phyloP scores from a whole-genome alignment of 30 jellyfish, hydroid and myxozoan genomes.

The Morbakka virulenta region DNA sequence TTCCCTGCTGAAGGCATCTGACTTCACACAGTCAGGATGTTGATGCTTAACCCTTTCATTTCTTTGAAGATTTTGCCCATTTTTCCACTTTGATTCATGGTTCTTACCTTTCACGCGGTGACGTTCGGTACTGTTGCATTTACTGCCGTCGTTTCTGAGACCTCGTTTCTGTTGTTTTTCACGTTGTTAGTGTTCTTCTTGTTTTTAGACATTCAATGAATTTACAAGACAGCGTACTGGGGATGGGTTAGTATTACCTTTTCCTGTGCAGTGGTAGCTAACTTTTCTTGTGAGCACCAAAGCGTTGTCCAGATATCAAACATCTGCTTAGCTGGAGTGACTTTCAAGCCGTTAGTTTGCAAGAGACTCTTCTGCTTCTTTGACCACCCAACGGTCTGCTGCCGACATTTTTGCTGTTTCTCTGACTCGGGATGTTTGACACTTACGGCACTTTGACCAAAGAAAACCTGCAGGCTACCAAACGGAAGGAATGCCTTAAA shows the following conservation, averaged over 20 bases:
- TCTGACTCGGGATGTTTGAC: slow-evolving; percentile 2
- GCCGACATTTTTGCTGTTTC: neutral
- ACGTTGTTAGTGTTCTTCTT: too few species aligned
- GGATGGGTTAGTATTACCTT: slow-evolving; percentile 9
- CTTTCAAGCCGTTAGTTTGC: neutral
- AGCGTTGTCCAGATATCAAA: slow-evolving; percentile 4
- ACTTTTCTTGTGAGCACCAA: neutral
- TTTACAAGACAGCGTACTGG: too few species aligned
- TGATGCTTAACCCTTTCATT: neutral
- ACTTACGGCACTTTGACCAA: neutral
- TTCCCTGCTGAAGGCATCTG: neutral
- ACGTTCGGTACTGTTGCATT: neutral
- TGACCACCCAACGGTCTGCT: slow-evolving; percentile 8
- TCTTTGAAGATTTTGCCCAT: neutral
- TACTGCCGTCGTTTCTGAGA: neutral
- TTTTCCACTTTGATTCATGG: slow-evolving; percentile 4
- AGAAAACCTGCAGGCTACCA: slow-evolving; percentile 13
- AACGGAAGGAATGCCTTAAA: neutral
- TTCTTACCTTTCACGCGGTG: slow-evolving; percentile 13
- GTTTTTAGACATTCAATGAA: too few species aligned
- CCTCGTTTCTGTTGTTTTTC: neutral
- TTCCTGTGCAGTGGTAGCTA: neutral
- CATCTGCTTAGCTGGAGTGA: slow-evolving; percentile 15
- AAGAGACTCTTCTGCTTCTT: neutral
- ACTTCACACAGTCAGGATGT: too few species aligned